These are phyloP conservation scores for Phoenicopterus ruber DNA, from an alignment of 2,113 vertebrate species.

Conservation along the genomic window DNA sequence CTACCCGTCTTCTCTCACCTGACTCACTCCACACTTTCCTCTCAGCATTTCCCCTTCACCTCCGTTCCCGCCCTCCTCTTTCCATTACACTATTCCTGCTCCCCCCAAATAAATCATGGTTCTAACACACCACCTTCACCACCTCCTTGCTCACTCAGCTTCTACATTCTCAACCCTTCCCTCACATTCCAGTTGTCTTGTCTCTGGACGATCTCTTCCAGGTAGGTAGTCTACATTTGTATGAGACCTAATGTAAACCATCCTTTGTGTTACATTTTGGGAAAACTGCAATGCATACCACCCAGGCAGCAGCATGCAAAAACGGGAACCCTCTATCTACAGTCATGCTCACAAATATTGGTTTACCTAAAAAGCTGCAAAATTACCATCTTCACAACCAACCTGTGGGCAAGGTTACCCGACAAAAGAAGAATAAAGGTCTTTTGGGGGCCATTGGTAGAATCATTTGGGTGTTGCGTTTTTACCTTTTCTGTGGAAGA, in stretches of 20 bases:
- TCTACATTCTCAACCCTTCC: not conserved
- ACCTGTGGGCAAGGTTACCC: not conserved
- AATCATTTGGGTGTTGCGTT: not conserved
- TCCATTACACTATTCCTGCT: not conserved
- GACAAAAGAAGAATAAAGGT: not conserved
- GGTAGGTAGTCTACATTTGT: not conserved
- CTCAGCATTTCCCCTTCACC: not conserved
- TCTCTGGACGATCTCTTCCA: not conserved
- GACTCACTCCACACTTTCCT: not conserved
- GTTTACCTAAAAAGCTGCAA: not conserved
- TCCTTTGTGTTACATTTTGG: not conserved
- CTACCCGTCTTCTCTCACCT: not conserved
- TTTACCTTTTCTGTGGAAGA: not conserved
- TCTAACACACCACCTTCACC: not conserved
- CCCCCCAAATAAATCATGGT: not conserved
- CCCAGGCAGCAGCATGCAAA: not conserved
- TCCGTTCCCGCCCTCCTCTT: not conserved
- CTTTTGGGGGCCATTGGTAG: not conserved
- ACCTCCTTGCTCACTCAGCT: not conserved
- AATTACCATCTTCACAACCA: not conserved
- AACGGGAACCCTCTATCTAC: not conserved
- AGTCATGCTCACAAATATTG: not conserved
- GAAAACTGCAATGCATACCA: rapidly evolving
- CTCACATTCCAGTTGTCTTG: not conserved
- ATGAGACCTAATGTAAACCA: not conserved